phyloP scores from a whole-genome alignment of 2,888 invertebrate genomes.

The Tetropium fuscum region DNA sequence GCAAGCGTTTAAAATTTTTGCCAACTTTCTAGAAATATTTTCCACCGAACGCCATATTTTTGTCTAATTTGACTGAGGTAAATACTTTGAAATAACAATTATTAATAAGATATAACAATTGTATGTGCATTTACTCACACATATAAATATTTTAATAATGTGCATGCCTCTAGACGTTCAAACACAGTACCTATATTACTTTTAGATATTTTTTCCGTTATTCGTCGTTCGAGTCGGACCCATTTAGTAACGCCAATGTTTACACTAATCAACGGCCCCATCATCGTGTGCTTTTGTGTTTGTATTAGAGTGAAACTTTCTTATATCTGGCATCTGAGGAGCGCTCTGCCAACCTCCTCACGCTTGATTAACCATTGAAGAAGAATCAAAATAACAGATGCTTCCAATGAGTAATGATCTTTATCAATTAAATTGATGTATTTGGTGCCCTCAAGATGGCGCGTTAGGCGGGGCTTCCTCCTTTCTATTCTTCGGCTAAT shows the following conservation, averaged over 20 bases:
- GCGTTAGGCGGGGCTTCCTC: slow-evolving; percentile 49
- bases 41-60: too few relatives aligned
- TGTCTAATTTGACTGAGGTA: too few relatives aligned
- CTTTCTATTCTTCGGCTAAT: slow-evolving; percentile 8
- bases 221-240: too few relatives aligned
- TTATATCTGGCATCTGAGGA: slow-evolving; percentile 27
- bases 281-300: slow-evolving; percentile 35
- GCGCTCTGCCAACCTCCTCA: slow-evolving; percentile 45
- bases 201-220: too few relatives aligned
- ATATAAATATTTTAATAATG: too few relatives aligned
- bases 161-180: too few relatives aligned
- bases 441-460: slow-evolving; percentile 58
- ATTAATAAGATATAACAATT: too few relatives aligned
- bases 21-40: too few relatives aligned
- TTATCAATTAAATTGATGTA: slow-evolving; percentile 62
- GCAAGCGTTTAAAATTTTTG: too few relatives aligned
- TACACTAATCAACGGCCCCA: slow-evolving; percentile 14
- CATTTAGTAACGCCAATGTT: slow-evolving; percentile 17
- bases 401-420: slow-evolving; percentile 62
- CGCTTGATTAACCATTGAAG: slow-evolving; percentile 58
- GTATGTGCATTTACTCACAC: too few relatives aligned
- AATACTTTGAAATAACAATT: too few relatives aligned
- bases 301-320: slow-evolving; percentile 33
- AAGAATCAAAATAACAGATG: slow-evolving; percentile 58
- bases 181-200: too few relatives aligned